These are phyloP conservation scores for Equus przewalskii DNA, from an alignment of 2,113 vertebrate genomes.

Conservation along the genomic window DNA sequence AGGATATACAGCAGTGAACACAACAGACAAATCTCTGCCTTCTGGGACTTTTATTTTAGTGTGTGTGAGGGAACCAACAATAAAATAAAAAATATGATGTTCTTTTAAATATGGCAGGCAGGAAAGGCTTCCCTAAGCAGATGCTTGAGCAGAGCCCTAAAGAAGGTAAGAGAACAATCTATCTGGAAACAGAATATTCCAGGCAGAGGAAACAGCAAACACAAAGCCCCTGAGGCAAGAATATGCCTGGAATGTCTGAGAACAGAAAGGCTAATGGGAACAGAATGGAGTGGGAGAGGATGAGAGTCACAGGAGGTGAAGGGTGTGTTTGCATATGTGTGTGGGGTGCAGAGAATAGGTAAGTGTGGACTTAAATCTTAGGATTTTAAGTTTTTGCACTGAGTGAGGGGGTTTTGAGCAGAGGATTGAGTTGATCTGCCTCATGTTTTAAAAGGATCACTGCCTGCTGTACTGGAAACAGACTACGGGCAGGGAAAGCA, in stretches of 20 bases:
- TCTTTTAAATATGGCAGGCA: slow-evolving; percentile 2
- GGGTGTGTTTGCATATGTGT: background rate
- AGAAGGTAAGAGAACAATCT: background rate
- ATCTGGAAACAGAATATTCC: background rate
- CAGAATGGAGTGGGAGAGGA: background rate
- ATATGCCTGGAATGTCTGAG: background rate
- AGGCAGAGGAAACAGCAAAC: slow-evolving; percentile 20
- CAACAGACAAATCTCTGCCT: background rate
- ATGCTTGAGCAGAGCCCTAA: background rate
- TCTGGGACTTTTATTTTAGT: slow-evolving; percentile 4
- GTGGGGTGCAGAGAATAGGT: background rate
- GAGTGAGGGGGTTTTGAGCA: background rate
- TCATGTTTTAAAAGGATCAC: background rate
- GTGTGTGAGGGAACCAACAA: background rate
- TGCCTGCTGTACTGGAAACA: background rate
- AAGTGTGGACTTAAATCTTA: background rate
- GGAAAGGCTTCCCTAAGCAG: background rate
- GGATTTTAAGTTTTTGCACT: background rate
- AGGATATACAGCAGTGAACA: background rate
- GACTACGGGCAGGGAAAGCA: background rate
- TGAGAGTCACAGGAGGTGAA: background rate
- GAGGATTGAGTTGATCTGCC: background rate
- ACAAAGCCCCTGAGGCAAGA: background rate
- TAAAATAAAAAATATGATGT: background rate
- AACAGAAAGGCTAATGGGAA: background rate